phyloP scores from a whole-genome alignment of 2,888 invertebrate genomes.

The Meteorus cinctellus region DNA sequence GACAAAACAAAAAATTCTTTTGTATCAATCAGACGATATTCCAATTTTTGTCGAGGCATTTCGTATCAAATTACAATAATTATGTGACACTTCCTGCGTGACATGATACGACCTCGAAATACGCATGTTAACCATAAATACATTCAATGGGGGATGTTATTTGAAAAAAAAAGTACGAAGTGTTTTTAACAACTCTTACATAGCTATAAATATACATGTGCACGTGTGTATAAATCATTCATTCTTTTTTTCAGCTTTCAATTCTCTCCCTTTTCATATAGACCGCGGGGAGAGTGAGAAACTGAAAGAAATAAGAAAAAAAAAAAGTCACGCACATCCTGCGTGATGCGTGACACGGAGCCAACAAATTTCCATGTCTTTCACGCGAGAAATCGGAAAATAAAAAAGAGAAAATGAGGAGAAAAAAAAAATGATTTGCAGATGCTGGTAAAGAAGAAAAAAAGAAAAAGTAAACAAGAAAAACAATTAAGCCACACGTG shows the following conservation, averaged over 20 bases:
- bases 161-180: conserved; percentile 33
- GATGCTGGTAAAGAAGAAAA: conserved; percentile 37
- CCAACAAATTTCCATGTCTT: conserved; percentile 17
- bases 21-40: neutral
- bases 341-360: conserved; percentile 42
- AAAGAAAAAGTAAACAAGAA: conserved; percentile 10
- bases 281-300: neutral
- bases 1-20: neutral
- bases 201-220: conserved; percentile 13
- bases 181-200: conserved; percentile 21
- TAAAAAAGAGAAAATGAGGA: conserved; percentile 30
- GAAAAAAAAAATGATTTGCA: conserved; percentile 38
- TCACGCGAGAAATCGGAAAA: conserved; percentile 20
- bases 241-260: conserved; percentile 28
- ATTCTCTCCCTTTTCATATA: conserved; percentile 20
- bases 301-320: conserved; percentile 9
- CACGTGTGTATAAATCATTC: neutral
- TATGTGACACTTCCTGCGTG: conserved; percentile 32
- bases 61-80: conserved; percentile 37
- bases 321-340: conserved; percentile 52
- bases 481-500: conserved; percentile 5
- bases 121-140: neutral
- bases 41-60: conserved; percentile 7
- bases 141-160: conserved; percentile 3
- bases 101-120: conserved; percentile 25